Percentiles rank a stretch among this genome's conserved stretches.
Conservation (phyloP, 2,113 vertebrate species). For the Glaucomys volans region DNA sequence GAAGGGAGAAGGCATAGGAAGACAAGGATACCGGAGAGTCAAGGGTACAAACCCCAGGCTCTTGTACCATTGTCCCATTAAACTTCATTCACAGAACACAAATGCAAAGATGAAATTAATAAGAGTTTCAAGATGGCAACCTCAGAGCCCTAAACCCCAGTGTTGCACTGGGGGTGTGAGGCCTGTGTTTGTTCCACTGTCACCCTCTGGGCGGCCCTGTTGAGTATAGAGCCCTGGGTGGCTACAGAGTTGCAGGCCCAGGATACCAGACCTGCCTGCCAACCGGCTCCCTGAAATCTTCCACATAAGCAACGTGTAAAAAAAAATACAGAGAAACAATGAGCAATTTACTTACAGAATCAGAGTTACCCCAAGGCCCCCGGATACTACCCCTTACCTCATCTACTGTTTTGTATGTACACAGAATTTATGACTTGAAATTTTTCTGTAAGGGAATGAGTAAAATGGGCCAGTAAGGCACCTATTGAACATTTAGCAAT, state of each 20-base stretch:
- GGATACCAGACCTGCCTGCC: not conserved
- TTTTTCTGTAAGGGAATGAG: not conserved
- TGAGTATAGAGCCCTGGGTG: not conserved
- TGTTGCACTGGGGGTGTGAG: too few relatives aligned
- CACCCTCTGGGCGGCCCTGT: not conserved
- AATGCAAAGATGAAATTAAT: slow-evolving; percentile 20
- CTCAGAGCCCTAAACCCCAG: not conserved
- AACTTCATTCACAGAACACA: not conserved
- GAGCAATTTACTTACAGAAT: not conserved
- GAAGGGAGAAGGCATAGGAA: not conserved
- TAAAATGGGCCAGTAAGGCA: not conserved
- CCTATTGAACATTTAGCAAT: slow-evolving; percentile 17
- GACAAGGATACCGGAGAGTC: not conserved
- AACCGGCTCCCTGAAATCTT: not conserved
- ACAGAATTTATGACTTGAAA: slow-evolving; percentile 9
- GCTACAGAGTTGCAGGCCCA: not conserved
- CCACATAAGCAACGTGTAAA: not conserved
- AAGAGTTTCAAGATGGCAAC: not conserved
- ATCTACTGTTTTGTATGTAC: not conserved
- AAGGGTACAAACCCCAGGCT: not conserved
- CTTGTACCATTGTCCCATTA: not conserved
- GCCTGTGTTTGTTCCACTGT: not conserved
- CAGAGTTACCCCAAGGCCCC: not conserved
- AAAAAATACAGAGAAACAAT: slow-evolving; percentile 21
- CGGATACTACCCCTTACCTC: not conserved